Base-by-base conservation (phyloP, 2,888 invertebrate species). In the Pseudococcus viburni region DNA sequence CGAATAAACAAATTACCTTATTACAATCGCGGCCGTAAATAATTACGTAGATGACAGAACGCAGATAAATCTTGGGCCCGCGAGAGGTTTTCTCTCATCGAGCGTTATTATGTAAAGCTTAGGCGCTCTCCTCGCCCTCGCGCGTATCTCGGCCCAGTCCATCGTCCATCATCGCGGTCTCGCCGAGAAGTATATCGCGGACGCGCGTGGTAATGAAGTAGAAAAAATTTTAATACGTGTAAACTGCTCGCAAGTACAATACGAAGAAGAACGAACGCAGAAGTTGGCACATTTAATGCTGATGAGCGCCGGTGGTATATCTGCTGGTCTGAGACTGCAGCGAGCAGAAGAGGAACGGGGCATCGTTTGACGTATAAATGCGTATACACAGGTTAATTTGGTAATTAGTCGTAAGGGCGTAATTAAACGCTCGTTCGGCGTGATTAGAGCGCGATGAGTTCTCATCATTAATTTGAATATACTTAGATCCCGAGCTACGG, bases 1-100 rank as follows among this genome's bases (percentile, higher is more conserved):
- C 80, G 80, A 83, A 46, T 83, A 83, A 83, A 83, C 80, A 83
- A 83, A 83, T 83, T 83, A 83, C 80, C 80, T 83, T 83, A 83
- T 83, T 83, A 83, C 80, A 83, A 83, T 83, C 80, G 46, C 80
- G 80, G 80, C 80, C 80, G 80, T 83, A 83, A 83, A 83, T 83
- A 83, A 83, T 83, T 83, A 83, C 80, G 80, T 83, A 83, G 80
- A 83, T 83, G 80, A 83, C 80, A 83, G 80, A 83, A 83, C 80
- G 80, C 80, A 46, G 80, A 83, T 83, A 83, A 83, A 83, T 83
- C 80, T 83, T 12, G 80, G n/a, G 80, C 80, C 80, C 80, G 80
- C 80, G 80, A 83, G 80, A 83, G 46, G 80, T 83, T 83, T 83
- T 83, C 80, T 42, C 80, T 83, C 80, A 83, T 42, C 80, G 80